Evolutionary conservation across 2,888 invertebrate species (phyloP).

Genomic region (Thymelicus acteon): DNA sequence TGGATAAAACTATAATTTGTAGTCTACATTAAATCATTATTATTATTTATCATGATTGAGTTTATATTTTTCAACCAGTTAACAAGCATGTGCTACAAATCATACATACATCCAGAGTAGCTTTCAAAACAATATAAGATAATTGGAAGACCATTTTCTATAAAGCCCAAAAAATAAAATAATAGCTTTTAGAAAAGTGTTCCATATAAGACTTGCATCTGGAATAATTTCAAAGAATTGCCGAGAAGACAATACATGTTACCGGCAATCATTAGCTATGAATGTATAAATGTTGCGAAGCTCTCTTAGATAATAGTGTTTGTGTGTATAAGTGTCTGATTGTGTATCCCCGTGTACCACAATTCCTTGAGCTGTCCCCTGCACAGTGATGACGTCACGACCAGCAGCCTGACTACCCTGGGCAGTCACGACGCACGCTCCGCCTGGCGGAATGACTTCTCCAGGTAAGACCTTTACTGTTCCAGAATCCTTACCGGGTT

Average conservation of each 20-base stretch:
- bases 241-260: neutral
- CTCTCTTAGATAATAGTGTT: slow-evolving; percentile 60
- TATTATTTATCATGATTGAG: neutral
- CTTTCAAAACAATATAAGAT: neutral
- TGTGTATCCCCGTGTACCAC: slow-evolving; percentile 47
- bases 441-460: slow-evolving; percentile 77
- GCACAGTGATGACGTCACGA: slow-evolving; percentile 77
- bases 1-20: neutral
- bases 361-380: slow-evolving; percentile 62
- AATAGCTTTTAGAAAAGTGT: neutral
- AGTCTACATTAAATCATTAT: neutral
- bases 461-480: slow-evolving; percentile 65
- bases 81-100: slow-evolving; percentile 20
- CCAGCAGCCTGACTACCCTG: slow-evolving; percentile 75
- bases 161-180: neutral
- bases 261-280: slow-evolving; percentile 8
- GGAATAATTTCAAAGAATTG: neutral
- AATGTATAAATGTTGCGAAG: slow-evolving; percentile 19
- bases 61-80: neutral
- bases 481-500: neutral
- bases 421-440: slow-evolving; percentile 69
- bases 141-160: neutral
- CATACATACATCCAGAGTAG: slow-evolving; percentile 7
- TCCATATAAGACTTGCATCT: neutral
- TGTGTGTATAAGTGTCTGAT: slow-evolving; percentile 52